These are phyloP conservation scores for Archips xylosteana DNA, from an alignment of 2,888 invertebrate species.

Conservation along the genomic window DNA sequence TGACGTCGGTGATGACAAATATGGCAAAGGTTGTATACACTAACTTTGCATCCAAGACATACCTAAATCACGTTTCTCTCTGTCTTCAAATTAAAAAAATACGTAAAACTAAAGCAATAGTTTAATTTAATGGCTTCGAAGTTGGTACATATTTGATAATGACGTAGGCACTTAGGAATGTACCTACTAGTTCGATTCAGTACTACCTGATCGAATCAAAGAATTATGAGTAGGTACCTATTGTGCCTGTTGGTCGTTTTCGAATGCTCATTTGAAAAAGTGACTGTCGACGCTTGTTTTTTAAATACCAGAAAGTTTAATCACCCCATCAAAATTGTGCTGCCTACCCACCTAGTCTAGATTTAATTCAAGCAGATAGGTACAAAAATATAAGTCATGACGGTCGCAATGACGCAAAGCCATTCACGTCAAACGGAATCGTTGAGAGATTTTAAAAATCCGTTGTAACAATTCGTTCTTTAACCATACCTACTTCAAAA, in stretches of 20 bases:
- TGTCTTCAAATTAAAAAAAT: too few species aligned
- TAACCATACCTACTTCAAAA: neutral
- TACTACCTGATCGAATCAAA: neutral
- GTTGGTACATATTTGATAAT: neutral
- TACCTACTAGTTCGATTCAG: neutral
- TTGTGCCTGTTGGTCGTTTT: neutral
- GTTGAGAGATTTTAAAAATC: constrained; percentile 17
- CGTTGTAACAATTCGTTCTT: neutral
- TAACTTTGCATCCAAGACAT: too few species aligned
- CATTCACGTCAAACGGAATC: constrained; percentile 15
- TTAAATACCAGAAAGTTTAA: constrained; percentile 17
- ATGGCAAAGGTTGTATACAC: too few species aligned
- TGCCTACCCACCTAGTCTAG: neutral
- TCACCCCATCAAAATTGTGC: constrained; percentile 16
- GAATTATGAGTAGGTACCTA: neutral
- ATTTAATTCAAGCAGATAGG: constrained; percentile 4
- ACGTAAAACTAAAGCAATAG: too few species aligned
- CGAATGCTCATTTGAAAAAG: neutral
- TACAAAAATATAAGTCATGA: constrained; percentile 29
- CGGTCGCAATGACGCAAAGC: constrained; percentile 28
- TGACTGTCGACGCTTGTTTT: neutral
- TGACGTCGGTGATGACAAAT: too few species aligned
- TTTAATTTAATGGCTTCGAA: too few species aligned
- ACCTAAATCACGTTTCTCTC: too few species aligned
- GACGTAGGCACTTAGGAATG: too few species aligned